phyloP scores from a whole-genome alignment of 2,797 vertebrate species.

The Malurus splendens region DNA sequence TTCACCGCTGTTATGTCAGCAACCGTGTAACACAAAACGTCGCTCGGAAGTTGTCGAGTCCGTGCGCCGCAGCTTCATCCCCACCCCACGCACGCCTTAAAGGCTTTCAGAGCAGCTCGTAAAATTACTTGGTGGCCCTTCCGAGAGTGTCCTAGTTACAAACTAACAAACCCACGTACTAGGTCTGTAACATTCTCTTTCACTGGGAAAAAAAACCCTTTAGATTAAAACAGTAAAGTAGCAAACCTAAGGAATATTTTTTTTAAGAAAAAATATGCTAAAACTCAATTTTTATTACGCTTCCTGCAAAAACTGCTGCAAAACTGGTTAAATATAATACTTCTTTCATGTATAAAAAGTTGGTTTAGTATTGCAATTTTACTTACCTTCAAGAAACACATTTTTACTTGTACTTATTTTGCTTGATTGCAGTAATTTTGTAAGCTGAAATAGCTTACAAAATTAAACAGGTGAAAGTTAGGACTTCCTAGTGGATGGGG shows the following conservation, averaged over 20 bases:
- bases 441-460: background rate
- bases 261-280: background rate
- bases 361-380: background rate
- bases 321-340: background rate
- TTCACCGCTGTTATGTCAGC: background rate
- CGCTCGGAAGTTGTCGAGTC: background rate
- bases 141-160: background rate
- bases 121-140: background rate
- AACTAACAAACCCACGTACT: background rate
- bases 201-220: accelerated
- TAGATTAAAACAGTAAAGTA: background rate
- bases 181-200: background rate
- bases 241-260: background rate
- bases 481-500: background rate
- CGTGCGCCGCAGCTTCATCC: background rate
- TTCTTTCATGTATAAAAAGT: background rate
- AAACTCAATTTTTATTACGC: accelerated
- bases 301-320: background rate
- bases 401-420: background rate
- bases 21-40: background rate
- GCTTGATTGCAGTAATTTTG: background rate
- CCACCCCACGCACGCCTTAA: background rate
- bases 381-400: background rate
- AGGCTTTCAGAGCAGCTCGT: background rate
- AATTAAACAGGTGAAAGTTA: background rate